Evolutionary conservation across 2,113 vertebrate species (phyloP), one percentile per base, ranked within the genome.

Genomic region (Dendropsophus ebraccatus): DNA sequence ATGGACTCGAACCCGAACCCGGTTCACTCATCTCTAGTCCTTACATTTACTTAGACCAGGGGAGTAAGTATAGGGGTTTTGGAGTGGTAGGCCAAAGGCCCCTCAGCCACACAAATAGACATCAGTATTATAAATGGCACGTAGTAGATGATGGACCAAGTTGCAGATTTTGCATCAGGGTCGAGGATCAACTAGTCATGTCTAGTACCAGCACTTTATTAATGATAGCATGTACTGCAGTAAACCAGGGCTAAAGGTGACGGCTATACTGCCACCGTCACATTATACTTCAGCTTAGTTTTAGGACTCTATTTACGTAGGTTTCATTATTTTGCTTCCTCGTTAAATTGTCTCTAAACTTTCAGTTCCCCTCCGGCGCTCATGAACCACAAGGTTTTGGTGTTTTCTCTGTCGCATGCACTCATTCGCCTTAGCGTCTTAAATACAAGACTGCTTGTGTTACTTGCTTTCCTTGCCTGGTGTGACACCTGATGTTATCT

Each of bases 291-390:
- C 21, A n/a, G 5, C 30, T 23, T 25, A 14, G 14, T 32, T 78
- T 21, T 58, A 79, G 37, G 10, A 23, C 21, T 37, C 13, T 41
- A 23, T 14, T 23, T 58, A 52, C 19, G 74, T 28, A 52, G 16
- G 62, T 37, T 30, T 52, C 21, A 28, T 28, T 83, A 75, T 62
- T 45, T 65, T 60, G 37, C 56, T 62, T 62, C 72, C 82, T 84
- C 37, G 52, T 73, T 75, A 16, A 21, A 47, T 41, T 21, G 52
- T 35, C 25, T 56, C 11, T 67, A 41, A 21, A 73, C 35, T 86
- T 87, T 87, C 85, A 87, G 67, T 87, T 81, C 85, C 77, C 13
- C 65, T 77, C 73, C 52, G 37, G 28, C 14, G 30, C 37, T 32
- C 23, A 50, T 28, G 41, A 74, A 87, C 85, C 78, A 87, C 85